Percentiles rank a stretch among this genome's conserved stretches.
phyloP scores from a whole-genome alignment of 2,797 vertebrate genomes.

The Melanotaenia nigrans region DNA sequence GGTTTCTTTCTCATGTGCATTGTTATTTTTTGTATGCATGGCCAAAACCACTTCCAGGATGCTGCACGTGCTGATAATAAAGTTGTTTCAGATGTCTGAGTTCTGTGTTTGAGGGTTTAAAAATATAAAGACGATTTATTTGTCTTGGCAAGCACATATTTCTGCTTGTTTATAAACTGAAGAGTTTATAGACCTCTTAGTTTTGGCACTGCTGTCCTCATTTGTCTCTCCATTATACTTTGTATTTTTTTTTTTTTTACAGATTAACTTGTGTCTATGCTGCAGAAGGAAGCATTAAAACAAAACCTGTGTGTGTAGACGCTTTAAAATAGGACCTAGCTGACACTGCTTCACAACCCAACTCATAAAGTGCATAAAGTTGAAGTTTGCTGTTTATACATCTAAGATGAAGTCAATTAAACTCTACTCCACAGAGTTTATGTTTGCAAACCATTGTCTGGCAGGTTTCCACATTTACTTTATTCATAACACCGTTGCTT shows the following conservation, averaged over 20 bases:
- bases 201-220: constrained; percentile 54
- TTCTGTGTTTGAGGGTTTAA: constrained; percentile 45
- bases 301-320: neutral
- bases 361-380: neutral
- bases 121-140: constrained; percentile 65
- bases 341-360: neutral
- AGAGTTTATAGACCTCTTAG: constrained; percentile 59
- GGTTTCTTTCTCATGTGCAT: constrained; percentile 25
- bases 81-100: constrained; percentile 46
- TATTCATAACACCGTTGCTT: neutral
- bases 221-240: constrained; percentile 37
- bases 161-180: constrained; percentile 65
- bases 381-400: neutral
- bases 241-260: constrained; percentile 23
- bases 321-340: neutral
- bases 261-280: constrained; percentile 25
- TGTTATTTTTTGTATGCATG: constrained; percentile 45
- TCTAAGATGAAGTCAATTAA: neutral
- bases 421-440: neutral
- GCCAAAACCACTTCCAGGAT: constrained; percentile 39
- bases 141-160: constrained; percentile 59
- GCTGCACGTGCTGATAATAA: constrained; percentile 45
- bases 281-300: constrained; percentile 39
- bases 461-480: neutral
- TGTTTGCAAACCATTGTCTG: neutral